These are phyloP conservation scores for Gavia stellata DNA, from an alignment of 2,113 vertebrate species.

Conservation along the genomic window DNA sequence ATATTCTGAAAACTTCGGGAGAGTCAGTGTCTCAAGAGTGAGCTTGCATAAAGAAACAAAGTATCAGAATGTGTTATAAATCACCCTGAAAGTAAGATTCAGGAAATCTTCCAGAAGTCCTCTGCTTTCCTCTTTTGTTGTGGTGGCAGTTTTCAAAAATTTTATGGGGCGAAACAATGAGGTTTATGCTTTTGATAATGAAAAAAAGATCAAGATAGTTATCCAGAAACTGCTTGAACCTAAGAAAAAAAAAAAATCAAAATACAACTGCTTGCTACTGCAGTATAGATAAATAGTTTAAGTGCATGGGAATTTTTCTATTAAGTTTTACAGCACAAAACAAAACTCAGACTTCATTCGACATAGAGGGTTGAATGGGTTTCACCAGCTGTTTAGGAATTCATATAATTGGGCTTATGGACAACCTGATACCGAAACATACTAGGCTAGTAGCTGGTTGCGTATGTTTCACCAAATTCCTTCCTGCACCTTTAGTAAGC, in stretches of 20 bases:
- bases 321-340: not conserved
- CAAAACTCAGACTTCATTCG: not conserved
- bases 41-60: not conserved
- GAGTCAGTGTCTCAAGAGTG: not conserved
- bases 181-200: not conserved
- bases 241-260: not conserved
- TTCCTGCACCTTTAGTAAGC: not conserved
- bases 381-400: not conserved
- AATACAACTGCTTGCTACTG: not conserved
- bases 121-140: not conserved
- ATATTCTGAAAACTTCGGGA: not conserved
- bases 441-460: not conserved
- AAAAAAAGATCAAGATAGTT: not conserved
- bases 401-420: not conserved
- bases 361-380: not conserved
- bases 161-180: not conserved
- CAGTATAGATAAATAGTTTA: not conserved
- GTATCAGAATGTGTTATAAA: not conserved
- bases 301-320: not conserved
- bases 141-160: not conserved
- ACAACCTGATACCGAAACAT: not conserved
- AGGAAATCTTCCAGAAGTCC: not conserved
- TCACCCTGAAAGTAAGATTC: not conserved
- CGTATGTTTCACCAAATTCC: not conserved
- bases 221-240: not conserved